Conservation (phyloP, 2,888 invertebrate genomes). For the Abrostola tripartita region DNA sequence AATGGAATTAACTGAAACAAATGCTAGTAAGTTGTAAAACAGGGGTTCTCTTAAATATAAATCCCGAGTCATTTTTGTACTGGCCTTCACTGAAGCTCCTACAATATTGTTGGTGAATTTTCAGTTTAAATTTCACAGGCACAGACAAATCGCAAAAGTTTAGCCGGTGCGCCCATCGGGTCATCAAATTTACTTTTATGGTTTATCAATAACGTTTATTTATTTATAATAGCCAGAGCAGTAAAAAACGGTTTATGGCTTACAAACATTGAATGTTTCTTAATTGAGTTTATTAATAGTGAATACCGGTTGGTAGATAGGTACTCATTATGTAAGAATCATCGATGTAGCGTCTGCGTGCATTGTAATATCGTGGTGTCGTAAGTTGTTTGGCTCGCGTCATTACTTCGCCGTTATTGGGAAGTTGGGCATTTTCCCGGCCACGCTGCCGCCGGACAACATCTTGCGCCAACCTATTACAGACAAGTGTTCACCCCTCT, state of each 20-base stretch:
- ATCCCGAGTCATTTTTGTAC: neutral
- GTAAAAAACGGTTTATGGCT: neutral
- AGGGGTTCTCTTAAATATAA: too few relatives aligned
- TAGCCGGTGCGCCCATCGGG: too few relatives aligned
- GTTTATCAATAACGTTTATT: conserved; percentile 2
- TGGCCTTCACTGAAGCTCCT: neutral
- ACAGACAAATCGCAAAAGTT: too few relatives aligned
- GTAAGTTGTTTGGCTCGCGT: conserved; percentile 77
- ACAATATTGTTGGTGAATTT: neutral
- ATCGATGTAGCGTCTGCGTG: conserved; percentile 46
- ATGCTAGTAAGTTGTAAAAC: too few relatives aligned
- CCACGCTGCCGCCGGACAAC: conserved; percentile 76
- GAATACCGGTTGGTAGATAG: neutral
- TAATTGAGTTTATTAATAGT: neutral
- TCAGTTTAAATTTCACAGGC: neutral
- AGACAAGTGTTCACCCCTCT: conserved; percentile 76
- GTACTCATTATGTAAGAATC: conserved; percentile 27
- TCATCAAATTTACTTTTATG: conserved; percentile 3
- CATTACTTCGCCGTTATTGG: conserved; percentile 84
- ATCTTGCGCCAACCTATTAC: conserved; percentile 87
- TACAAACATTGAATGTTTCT: neutral
- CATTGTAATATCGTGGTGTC: conserved; percentile 69
- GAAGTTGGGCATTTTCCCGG: conserved; percentile 79
- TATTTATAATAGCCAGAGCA: neutral
- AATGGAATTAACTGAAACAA: too few relatives aligned